A percentile compares a stretch with the other conserved stretches of the same genome.
These are phyloP conservation scores for Heteromormyrus szaboi DNA, from an alignment of 2,797 vertebrate species.

Conservation along the genomic window DNA sequence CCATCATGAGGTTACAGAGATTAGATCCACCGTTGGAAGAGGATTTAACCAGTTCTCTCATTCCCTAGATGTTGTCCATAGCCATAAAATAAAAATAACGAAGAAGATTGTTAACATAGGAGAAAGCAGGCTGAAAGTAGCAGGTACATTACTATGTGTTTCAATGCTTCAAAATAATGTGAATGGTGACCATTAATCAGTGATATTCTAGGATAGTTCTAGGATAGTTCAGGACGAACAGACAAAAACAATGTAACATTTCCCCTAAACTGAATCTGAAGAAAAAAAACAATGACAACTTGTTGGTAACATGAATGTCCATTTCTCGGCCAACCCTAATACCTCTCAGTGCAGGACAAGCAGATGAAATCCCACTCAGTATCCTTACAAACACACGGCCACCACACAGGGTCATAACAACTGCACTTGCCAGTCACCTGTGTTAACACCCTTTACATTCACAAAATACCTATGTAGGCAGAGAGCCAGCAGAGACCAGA, in stretches of 20 bases:
- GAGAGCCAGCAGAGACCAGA: neutral
- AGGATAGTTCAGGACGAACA: neutral
- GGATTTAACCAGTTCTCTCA: constrained; percentile 31
- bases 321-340: neutral
- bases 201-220: neutral
- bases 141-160: neutral
- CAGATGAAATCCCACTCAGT: neutral
- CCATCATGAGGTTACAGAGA: constrained; percentile 45
- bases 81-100: neutral
- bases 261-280: neutral
- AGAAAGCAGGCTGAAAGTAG: neutral
- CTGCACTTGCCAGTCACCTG: neutral
- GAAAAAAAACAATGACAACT: neutral
- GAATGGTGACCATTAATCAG: neutral
- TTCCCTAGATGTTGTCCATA: neutral
- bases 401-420: neutral
- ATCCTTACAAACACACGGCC: neutral
- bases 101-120: neutral
- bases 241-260: neutral
- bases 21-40: constrained; percentile 48
- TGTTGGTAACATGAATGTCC: neutral
- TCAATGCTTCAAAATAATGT: neutral
- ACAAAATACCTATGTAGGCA: neutral
- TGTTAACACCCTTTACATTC: neutral
- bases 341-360: neutral